Percentiles rank a stretch among this genome's conserved stretches.
Conservation (phyloP, 2,797 vertebrate genomes). For the Fratercula arctica region DNA sequence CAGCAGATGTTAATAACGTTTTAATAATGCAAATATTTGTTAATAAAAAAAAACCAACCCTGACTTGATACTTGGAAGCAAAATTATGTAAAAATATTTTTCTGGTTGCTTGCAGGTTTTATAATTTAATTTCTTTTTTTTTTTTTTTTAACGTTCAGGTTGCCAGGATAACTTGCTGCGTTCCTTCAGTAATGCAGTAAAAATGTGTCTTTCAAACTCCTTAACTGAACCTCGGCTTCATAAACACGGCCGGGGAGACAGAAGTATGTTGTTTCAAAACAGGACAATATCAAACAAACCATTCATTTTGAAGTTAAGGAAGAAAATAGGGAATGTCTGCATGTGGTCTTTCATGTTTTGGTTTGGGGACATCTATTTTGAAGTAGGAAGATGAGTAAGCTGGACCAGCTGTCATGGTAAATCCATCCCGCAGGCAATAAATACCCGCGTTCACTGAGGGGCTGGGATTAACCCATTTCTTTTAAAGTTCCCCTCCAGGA, state of each 20-base stretch:
- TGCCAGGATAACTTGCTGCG: neutral
- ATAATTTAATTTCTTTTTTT: neutral
- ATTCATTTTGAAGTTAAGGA: neutral
- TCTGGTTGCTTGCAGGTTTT: neutral
- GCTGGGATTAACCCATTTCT: neutral
- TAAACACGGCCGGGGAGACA: neutral
- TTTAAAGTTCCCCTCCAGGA: neutral
- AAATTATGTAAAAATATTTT: neutral
- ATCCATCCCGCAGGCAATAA: neutral
- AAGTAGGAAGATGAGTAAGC: neutral
- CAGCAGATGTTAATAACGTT: slow-evolving; percentile 45
- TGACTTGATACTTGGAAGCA: neutral
- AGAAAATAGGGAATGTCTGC: slow-evolving; percentile 3
- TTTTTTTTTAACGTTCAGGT: neutral
- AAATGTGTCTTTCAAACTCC: neutral
- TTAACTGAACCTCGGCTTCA: neutral
- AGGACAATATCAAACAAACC: neutral
- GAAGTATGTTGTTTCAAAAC: neutral
- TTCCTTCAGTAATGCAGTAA: slow-evolving; percentile 4
- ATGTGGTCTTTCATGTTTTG: slow-evolving; percentile 25
- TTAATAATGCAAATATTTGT: slow-evolving; percentile 1
- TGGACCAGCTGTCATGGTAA: neutral
- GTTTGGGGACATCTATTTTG: neutral
- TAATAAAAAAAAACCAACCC: neutral
- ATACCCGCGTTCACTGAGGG: neutral